Conservation (phyloP, 2,113 vertebrate species). For the Hemicordylus capensis region DNA sequence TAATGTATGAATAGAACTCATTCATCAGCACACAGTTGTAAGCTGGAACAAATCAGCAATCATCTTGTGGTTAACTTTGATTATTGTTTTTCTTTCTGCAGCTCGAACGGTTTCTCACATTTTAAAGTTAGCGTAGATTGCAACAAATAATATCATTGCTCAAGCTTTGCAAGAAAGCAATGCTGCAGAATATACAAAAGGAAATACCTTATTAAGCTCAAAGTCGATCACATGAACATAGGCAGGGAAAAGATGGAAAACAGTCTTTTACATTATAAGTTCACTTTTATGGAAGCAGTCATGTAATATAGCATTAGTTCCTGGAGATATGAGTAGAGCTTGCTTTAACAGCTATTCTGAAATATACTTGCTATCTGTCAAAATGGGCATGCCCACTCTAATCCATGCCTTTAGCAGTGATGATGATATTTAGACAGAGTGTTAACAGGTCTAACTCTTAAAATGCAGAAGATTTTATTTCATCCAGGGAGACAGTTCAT, state of each 20-base stretch:
- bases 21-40: background rate
- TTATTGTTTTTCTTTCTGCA: conserved; percentile 32
- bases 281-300: conserved; percentile 58
- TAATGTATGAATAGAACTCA: too few relatives aligned
- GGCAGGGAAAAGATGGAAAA: conserved; percentile 44
- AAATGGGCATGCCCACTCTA: conserved; percentile 44
- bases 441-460: conserved; percentile 19
- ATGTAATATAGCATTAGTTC: conserved; percentile 37
- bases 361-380: conserved; percentile 34
- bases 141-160: conserved; percentile 47
- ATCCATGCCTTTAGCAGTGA: conserved; percentile 26
- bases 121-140: conserved; percentile 44
- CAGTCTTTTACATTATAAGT: conserved; percentile 43
- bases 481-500: background rate
- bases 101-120: conserved; percentile 42
- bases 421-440: conserved; percentile 15
- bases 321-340: conserved; percentile 32
- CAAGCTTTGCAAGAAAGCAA: conserved; percentile 44
- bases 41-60: conserved; percentile 21
- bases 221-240: background rate
- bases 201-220: conserved; percentile 25
- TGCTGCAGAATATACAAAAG: background rate
- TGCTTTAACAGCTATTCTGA: conserved; percentile 38
- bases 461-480: conserved; percentile 38
- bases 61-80: background rate